These are phyloP conservation scores for Chloroceryle amazona DNA, from an alignment of 2,797 vertebrate species.

Conservation along the genomic window DNA sequence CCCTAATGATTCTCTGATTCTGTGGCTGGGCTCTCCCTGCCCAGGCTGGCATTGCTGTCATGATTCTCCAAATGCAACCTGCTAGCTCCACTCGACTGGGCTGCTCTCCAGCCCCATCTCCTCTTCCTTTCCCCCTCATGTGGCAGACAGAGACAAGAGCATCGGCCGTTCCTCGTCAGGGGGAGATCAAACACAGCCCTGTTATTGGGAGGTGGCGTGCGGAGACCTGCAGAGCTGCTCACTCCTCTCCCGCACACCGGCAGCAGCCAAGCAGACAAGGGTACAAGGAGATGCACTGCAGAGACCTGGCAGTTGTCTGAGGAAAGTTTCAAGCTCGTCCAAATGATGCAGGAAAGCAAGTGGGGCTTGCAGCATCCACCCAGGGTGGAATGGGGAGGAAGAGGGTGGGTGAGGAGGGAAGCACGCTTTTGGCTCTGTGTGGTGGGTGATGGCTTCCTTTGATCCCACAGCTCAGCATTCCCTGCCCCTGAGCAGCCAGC, in stretches of 20 bases:
- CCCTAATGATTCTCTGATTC: no score
- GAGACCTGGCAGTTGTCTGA: background rate
- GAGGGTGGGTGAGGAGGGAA: background rate
- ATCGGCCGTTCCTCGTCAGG: background rate
- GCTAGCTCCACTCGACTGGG: background rate
- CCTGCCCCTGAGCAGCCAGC: background rate
- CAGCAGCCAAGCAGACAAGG: background rate
- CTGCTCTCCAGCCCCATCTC: background rate
- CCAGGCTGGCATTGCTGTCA: background rate
- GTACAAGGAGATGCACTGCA: background rate
- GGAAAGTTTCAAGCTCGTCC: background rate
- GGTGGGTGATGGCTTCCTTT: background rate
- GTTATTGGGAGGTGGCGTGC: background rate
- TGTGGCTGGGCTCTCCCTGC: background rate
- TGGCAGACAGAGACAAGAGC: background rate
- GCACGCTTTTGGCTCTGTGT: fast-evolving
- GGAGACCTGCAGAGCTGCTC: background rate
- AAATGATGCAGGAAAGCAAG: background rate
- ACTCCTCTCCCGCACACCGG: background rate
- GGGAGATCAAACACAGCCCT: background rate
- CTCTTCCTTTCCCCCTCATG: background rate
- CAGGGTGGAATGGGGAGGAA: fast-evolving
- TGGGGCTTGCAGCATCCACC: background rate
- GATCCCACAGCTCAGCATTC: fast-evolving
- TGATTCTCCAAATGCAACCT: background rate